A percentile compares a stretch with the other conserved stretches of the same genome.
Evolutionary conservation across 1,140 invertebrate species (phyloP).

Genomic region (Leptinotarsa lineolata): DNA sequence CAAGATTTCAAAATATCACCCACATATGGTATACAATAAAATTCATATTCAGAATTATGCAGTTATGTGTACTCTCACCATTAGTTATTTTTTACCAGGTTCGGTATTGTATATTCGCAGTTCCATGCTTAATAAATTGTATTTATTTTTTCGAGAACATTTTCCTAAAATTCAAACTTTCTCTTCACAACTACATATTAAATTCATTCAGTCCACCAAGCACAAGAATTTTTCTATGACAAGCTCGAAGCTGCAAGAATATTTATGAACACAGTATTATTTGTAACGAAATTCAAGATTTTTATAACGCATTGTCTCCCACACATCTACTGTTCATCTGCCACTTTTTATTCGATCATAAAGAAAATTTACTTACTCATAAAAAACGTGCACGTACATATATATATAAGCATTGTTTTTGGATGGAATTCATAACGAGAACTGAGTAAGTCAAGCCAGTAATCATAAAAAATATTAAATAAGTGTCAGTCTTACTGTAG

Average conservation of each 20-base stretch:
- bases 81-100: no score
- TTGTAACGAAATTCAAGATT: conserved; percentile 18
- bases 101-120: no score
- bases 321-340: conserved; percentile 16
- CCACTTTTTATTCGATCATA: conserved; percentile 24
- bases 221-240: not conserved
- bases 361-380: conserved; percentile 24
- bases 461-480: not conserved
- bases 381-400: conserved; percentile 10
- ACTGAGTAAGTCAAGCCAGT: not conserved
- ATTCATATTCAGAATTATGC: no score
- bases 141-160: no score
- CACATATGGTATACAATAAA: no score
- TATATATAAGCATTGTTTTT: conserved; percentile 18
- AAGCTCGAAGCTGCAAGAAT: not conserved
- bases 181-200: no score
- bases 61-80: no score
- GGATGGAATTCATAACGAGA: not conserved
- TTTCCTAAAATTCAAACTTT: no score
- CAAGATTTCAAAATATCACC: no score
- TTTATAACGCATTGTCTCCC: conserved; percentile 24
- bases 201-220: no score
- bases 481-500: not conserved
- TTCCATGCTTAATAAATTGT: no score
- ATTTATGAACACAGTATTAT: conserved; percentile 19